Evolutionary conservation across 1,140 invertebrate genomes (phyloP), one percentile per base, ranked within the genome.

Genomic region (Trichomalopsis sarcophagae): DNA sequence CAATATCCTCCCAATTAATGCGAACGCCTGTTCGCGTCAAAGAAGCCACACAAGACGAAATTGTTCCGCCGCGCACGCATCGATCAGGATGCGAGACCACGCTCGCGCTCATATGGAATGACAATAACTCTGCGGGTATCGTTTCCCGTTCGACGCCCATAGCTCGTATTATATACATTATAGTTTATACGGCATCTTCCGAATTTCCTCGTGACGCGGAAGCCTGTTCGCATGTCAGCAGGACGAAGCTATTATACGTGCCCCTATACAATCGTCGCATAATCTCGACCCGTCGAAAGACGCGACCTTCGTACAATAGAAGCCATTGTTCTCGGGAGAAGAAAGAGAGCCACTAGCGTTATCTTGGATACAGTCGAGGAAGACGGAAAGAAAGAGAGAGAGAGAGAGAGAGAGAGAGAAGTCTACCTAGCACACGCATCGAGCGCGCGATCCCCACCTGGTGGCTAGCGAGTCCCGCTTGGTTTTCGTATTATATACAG

Each of bases 401-500:
- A 62, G 55, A 62, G 55, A 62, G 21, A 50, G 14, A 50, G 66
- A 68, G 2, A 23, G 21, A 71, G 27, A 71, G 23, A 71, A 71
- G 10, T 5, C 23, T 17, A 30, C 23, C 68, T 33, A 33, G 27
- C 68, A n/a, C 21, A 62, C 55, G 21, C 3, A 36, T 27, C 33
- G 5, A 30, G 7, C 68, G 27, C 14, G 2, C 68, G 27, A 30
- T 33, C 68, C 68, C 68, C 68, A 71, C 68, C 14, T 71, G 55
- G 7, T 17, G 13, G 27, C 23, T 44, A 44, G 73, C 13, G 36
- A 9, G 73, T 9, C 36, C 14, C 30, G 36, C 73, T 75, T 36
- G 36, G 14, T 9, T 77, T 83, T 30, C 36, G 13, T 77, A 47
- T 71, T 30, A 33, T 68, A 79, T 84, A 84, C 47, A 81, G 40